phyloP scores from a whole-genome alignment of 1,140 invertebrate genomes.

The Wasmannia auropunctata region DNA sequence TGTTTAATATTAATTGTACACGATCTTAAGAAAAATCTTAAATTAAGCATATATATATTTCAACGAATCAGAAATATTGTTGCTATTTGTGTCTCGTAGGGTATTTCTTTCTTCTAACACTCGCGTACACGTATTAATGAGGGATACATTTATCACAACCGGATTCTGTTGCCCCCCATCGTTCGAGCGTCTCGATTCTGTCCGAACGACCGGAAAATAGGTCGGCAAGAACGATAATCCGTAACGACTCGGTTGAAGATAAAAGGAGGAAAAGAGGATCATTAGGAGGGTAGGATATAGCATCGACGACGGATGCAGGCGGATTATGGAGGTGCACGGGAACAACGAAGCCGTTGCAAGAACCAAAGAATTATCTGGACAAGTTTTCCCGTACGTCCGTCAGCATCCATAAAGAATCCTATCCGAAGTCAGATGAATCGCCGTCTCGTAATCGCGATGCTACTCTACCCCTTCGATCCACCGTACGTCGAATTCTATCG shows the following conservation, averaged over 20 bases:
- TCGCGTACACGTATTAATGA: slow-evolving; percentile 10
- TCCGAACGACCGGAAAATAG: slow-evolving; percentile 44
- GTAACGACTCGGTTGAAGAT: slow-evolving; percentile 46
- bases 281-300: slow-evolving; percentile 30
- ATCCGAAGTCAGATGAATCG: slow-evolving; percentile 1
- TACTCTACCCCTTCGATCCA: background rate
- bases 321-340: slow-evolving; percentile 46
- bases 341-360: slow-evolving; percentile 26
- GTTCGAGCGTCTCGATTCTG: slow-evolving; percentile 30
- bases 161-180: slow-evolving; percentile 12
- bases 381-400: slow-evolving; percentile 14
- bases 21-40: background rate
- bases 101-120: background rate
- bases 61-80: background rate
- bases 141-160: slow-evolving; percentile 8
- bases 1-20: no score
- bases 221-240: slow-evolving; percentile 46
- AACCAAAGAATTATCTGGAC: slow-evolving; percentile 33
- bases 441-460: background rate
- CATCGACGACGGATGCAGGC: slow-evolving; percentile 29
- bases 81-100: background rate
- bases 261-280: slow-evolving; percentile 40
- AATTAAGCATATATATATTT: background rate
- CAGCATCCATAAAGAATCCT: slow-evolving; percentile 31
- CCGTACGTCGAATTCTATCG: background rate